Base-by-base conservation (phyloP, 92 coral and sea anemone genomes). In the Porites evermanni region DNA sequence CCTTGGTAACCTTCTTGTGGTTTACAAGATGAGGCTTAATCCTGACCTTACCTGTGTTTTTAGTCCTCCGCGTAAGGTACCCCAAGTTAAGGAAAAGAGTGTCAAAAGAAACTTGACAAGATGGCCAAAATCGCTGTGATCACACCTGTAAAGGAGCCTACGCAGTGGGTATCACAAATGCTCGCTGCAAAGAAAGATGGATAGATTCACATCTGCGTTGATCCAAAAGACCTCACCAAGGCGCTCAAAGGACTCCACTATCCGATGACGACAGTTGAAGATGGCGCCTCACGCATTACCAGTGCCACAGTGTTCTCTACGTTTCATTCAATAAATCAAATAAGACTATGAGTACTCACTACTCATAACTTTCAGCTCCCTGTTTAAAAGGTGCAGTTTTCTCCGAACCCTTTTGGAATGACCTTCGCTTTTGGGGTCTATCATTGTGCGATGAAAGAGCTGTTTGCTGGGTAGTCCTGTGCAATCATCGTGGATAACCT, bases 111-210 rank as follows among this genome's bases (percentile, higher is more conserved):
- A 87, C 68, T 86, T 87, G 86, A 69, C 52, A 56, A 59, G 50
- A 87, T 87, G 86, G 81, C 72, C 50, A 17, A 72, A 60, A 72
- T 79, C 9, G 81, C 58, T 60, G 32, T 29, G 32, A 80, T 80
- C 64, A 32, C 81, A 20, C 91, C 91, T 72, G 87, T 80, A 21
- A 65, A 82, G 1, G 87, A 87, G 32, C 70, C 70, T 7, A 71
- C 81, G 7, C 87, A 87, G 23, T 87, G 91, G 91, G 87, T 87
- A 59, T 80, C 91, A 52, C 91, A 87, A 38, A 81, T 87, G 91
- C 82, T 87, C 32, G 91, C 75, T 17, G 65, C 81, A 19, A 68
- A 47, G 53, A 81, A 66, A 65, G 80, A 80, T 63, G 87, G 87
- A 2, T 38, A 67, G 8, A 80, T 80, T 54, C 75, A 70, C 52